Evolutionary conservation across 2,888 invertebrate species (phyloP).

Genomic region (Caenorhabditis sinica): DNA sequence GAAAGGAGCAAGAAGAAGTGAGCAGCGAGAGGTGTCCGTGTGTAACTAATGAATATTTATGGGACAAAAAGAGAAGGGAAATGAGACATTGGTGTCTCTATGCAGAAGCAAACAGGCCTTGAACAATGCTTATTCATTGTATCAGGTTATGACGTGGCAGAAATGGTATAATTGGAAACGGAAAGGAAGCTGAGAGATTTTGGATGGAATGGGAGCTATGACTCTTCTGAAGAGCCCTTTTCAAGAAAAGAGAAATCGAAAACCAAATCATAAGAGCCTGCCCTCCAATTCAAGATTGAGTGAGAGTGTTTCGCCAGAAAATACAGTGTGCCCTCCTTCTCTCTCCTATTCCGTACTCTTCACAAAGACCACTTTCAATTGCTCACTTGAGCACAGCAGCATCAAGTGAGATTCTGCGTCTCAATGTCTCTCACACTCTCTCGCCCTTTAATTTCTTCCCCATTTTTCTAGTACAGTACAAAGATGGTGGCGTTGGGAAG

Average conservation of each 20-base stretch:
- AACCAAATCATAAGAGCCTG: slow-evolving; percentile 47
- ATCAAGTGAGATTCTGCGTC: slow-evolving; percentile 51
- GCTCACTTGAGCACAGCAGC: slow-evolving; percentile 60
- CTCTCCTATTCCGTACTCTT: slow-evolving; percentile 49
- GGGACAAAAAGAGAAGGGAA: slow-evolving; percentile 31
- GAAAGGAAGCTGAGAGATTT: slow-evolving; percentile 1
- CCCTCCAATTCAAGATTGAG: slow-evolving; percentile 43
- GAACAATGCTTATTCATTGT: slow-evolving; percentile 31
- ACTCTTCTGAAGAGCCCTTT: slow-evolving; percentile 18
- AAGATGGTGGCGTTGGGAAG: slow-evolving; percentile 16
- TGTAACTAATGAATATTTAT: slow-evolving; percentile 65
- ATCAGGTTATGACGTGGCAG: slow-evolving; percentile 8
- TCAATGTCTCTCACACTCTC: slow-evolving; percentile 11
- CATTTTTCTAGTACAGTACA: slow-evolving; percentile 40
- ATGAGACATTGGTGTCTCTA: slow-evolving; percentile 13
- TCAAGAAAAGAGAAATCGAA: slow-evolving; percentile 48
- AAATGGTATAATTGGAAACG: not conserved
- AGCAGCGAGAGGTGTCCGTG: slow-evolving; percentile 41
- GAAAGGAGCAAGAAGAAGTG: slow-evolving; percentile 14
- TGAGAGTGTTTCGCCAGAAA: slow-evolving; percentile 51
- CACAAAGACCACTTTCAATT: slow-evolving; percentile 55
- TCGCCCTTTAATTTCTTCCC: not conserved
- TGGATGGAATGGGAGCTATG: not conserved
- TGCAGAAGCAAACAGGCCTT: slow-evolving; percentile 21
- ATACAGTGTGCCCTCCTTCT: slow-evolving; percentile 56